These are phyloP conservation scores for Gorsachius goisagi DNA, from an alignment of 2,113 vertebrate species.

Conservation along the genomic window DNA sequence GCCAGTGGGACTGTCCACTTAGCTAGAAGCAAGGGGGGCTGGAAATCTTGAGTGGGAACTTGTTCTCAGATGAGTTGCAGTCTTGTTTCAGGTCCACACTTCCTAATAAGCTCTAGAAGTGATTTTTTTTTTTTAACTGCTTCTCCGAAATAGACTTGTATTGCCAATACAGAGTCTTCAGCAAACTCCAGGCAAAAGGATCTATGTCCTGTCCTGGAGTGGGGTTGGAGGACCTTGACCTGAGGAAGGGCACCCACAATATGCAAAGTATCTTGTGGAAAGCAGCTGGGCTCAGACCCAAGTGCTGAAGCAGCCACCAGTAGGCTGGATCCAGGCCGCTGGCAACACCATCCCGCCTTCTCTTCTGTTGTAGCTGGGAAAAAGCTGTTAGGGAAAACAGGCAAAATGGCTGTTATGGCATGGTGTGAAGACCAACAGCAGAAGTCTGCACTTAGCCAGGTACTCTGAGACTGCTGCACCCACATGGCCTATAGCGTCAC, in stretches of 20 bases:
- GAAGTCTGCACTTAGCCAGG: background rate
- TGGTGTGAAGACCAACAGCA: background rate
- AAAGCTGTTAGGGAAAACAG: background rate
- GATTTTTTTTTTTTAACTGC: background rate
- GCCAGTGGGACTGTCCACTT: background rate
- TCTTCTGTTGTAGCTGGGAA: background rate
- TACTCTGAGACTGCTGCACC: background rate
- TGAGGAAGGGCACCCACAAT: background rate
- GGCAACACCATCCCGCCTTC: background rate
- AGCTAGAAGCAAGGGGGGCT: background rate
- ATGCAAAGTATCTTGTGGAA: too few relatives aligned
- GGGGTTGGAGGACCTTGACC: background rate
- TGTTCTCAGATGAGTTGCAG: background rate
- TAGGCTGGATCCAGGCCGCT: background rate
- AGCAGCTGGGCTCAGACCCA: background rate
- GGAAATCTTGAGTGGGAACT: background rate
- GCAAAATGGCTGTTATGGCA: background rate
- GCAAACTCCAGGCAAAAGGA: background rate
- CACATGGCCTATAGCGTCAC: background rate
- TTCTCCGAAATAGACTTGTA: background rate
- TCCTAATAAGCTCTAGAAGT: background rate
- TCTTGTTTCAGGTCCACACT: background rate
- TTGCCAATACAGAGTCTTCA: background rate
- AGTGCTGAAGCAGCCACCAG: background rate
- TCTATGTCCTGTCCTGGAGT: too few relatives aligned